Evolutionary conservation across 1,140 invertebrate species (phyloP).

Genomic region (Lutraria rhynchaena): DNA sequence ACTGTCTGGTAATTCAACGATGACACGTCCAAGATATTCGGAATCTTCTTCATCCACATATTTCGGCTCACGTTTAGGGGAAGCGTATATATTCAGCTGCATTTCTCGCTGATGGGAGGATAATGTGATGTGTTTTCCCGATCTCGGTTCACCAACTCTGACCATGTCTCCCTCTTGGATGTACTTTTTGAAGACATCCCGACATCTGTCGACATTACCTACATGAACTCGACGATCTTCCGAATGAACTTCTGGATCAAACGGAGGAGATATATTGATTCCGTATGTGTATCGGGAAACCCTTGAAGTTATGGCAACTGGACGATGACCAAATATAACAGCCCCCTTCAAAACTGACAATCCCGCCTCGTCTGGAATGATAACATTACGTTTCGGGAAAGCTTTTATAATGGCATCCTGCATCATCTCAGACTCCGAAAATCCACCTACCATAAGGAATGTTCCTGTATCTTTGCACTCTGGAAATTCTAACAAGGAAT

Average conservation of each 20-base stretch:
- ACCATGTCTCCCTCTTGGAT: conserved; percentile 59
- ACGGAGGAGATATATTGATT: conserved; percentile 36
- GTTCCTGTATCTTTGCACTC: conserved; percentile 40
- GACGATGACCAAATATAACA: conserved; percentile 66
- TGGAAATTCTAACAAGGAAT: conserved; percentile 42
- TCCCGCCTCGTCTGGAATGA: conserved; percentile 61
- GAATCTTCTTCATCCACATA: conserved; percentile 41
- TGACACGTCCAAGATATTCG: conserved; percentile 49
- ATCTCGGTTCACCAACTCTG: conserved; percentile 42
- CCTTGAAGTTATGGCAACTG: conserved; percentile 57
- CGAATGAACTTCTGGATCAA: conserved; percentile 37
- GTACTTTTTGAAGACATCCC: conserved; percentile 59
- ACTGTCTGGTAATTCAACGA: conserved; percentile 53
- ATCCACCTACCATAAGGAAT: conserved; percentile 65
- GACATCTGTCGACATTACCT: conserved; percentile 48
- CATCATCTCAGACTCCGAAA: conserved; percentile 62
- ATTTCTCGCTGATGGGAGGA: conserved; percentile 37
- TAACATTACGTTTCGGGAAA: conserved; percentile 49
- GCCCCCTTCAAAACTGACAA: conserved; percentile 65
- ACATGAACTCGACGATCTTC: conserved; percentile 20
- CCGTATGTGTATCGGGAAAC: conserved; percentile 65
- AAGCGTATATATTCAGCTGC: conserved; percentile 52
- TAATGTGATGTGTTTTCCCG: conserved; percentile 45
- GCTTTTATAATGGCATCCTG: conserved; percentile 39
- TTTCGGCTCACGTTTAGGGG: conserved; percentile 26